Evolutionary conservation across 2,797 vertebrate genomes (phyloP), one percentile per base, ranked within the genome.

Genomic region (Mormyrops attenuatus): DNA sequence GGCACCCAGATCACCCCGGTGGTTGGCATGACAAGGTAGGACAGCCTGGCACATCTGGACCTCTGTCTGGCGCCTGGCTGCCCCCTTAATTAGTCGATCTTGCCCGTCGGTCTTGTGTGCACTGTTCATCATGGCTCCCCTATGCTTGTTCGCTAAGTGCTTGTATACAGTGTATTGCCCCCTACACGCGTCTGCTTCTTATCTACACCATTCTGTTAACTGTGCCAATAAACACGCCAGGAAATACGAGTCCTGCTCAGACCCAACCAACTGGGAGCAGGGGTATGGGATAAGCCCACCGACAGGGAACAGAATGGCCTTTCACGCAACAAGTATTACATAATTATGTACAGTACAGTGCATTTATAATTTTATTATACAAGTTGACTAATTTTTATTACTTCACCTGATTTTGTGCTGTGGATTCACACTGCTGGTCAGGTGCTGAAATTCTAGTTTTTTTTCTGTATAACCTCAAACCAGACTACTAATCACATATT

Each of bases 1-100:
- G 0, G 95, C 94, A 89, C 93, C 93, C 89, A 96, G 95, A 89
- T 93, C 90, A 0, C 95, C 95, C n/a, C 90, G 92, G 77, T 93
- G 88, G 91, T 93, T 90, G 47, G 93, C 92, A 88, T 96, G 96
- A 0, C 90, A 93, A 0, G 95, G 95, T 87, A 93, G 88, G 53
- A 96, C 88, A n/a, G 92, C 89, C 89, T 94, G 95, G 91, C 94
- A 95, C 95, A 94, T 94, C 90, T 69, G 89, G 52, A 94, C 95
- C 1, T 92, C 91, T 44, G 47, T 85, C n/a, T 26, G 49, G 44
- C 49, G 3, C 22, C 49, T n/a, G 34, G 73, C 17, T 80, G 73
- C 17, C 73, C 38, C 5, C 13, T 44, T 44, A 80, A 41, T 80
- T n/a, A 80, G 73, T 4, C 1, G 73, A n/a, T 80, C 73, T 41